Percentiles rank a stretch among this genome's conserved stretches.
Conservation (phyloP, 1,140 invertebrate genomes). For the Subanguina moxae region DNA sequence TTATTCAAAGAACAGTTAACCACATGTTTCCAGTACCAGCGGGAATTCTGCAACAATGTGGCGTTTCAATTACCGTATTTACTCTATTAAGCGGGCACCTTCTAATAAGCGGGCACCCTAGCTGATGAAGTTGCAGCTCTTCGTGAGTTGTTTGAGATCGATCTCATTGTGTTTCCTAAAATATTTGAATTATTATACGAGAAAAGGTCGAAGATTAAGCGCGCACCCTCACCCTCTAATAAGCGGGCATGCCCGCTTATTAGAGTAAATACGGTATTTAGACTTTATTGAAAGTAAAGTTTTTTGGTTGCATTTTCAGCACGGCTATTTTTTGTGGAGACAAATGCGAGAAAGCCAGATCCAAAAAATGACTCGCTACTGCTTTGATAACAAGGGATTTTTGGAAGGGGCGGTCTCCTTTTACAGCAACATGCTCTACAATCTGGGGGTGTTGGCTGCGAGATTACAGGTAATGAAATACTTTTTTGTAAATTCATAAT, state of each 20-base stretch:
- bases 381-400: constrained; percentile 43
- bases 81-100: too few relatives aligned
- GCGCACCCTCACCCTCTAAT: too few relatives aligned
- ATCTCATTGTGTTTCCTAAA: too few relatives aligned
- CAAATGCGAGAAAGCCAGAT: constrained; percentile 38
- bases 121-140: too few relatives aligned
- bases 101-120: too few relatives aligned
- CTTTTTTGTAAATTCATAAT: too few relatives aligned
- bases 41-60: constrained; percentile 44
- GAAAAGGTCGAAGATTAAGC: too few relatives aligned
- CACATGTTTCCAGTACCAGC: constrained; percentile 38
- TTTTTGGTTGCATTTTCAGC: constrained; percentile 24
- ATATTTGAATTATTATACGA: too few relatives aligned
- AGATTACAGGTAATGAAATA: constrained; percentile 39
- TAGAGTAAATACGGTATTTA: too few relatives aligned
- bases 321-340: constrained; percentile 37
- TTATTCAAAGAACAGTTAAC: constrained; percentile 41
- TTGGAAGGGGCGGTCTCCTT: constrained; percentile 40
- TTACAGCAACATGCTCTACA: constrained; percentile 47
- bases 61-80: background rate
- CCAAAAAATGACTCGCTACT: constrained; percentile 43
- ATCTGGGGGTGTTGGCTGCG: constrained; percentile 43
- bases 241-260: too few relatives aligned
- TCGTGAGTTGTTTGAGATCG: too few relatives aligned
- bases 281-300: background rate